phyloP scores from a whole-genome alignment of 2,113 vertebrate genomes.

The Saccopteryx bilineata region DNA sequence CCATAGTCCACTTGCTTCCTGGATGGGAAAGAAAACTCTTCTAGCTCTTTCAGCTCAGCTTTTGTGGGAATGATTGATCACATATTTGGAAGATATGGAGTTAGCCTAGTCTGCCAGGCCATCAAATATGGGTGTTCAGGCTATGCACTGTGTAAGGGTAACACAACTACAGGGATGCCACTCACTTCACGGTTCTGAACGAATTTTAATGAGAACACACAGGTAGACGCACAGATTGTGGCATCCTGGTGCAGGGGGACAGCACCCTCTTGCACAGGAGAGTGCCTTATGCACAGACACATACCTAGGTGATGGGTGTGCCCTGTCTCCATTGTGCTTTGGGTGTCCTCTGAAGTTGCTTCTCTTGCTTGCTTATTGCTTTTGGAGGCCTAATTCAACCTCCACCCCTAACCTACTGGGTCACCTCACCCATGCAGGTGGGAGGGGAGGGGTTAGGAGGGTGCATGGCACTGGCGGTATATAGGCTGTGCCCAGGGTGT shows the following conservation, averaged over 20 bases:
- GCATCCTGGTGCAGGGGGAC: background rate
- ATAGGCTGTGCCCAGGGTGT: background rate
- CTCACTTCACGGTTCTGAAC: background rate
- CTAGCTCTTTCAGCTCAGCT: slow-evolving; percentile 18
- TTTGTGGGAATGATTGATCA: background rate
- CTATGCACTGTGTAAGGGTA: background rate
- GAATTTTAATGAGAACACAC: background rate
- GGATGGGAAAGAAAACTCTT: slow-evolving; percentile 15
- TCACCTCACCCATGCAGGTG: background rate
- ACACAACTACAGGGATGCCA: background rate
- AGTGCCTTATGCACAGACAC: background rate
- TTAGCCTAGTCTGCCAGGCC: background rate
- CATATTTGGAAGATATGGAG: background rate
- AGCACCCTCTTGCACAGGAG: background rate
- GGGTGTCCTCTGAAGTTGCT: background rate
- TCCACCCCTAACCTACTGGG: background rate
- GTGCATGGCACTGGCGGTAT: too few species aligned
- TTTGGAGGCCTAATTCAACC: background rate
- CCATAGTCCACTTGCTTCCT: slow-evolving; percentile 10
- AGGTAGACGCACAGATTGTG: background rate
- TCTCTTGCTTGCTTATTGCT: background rate
- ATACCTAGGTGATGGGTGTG: background rate
- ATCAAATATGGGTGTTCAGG: background rate
- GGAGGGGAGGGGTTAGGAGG: background rate
- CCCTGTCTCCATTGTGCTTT: background rate